Base-by-base conservation (phyloP, 2,797 vertebrate genomes). In the Sebastiscus albofasciatus region DNA sequence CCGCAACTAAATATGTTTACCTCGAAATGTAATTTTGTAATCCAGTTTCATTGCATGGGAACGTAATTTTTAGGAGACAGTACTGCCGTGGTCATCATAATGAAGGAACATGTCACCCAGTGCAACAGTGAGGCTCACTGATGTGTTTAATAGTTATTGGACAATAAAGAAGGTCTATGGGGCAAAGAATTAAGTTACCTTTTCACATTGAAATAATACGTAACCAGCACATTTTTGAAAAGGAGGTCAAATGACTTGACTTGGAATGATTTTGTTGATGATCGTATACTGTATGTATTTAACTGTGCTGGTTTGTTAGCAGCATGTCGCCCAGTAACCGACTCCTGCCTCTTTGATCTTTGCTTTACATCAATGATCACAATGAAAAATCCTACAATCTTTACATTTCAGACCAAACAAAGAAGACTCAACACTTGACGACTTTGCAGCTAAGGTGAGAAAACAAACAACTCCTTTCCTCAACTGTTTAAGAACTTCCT, bases 391-490 rank as follows among this genome's bases (percentile, higher is more conserved):
- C 0, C 60, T 5, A 4, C 27, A 8, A 55, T 46, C n/a, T 72
- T 24, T 5, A 18, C 14, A 2, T 66, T 52, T 54, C 33, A 34
- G 20, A 31, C 9, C n/a, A 65, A 71, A 71, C 22, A 59, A 77
- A 65, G 31, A 52, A 31, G 80, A 54, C 26, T 56, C 20, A 5
- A 73, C 42, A 68, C 49, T 54, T 42, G 46, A 56, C 27, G 24
- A 49, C 59, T 79, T 62, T 80, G 66, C 76, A 75, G 56, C 56
- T 39, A 22, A 71, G 46, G 65, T 75, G 76, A 81, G 58, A 85
- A 86, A 85, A 77, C 71, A 83, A 89, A 81, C 74, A 79, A 58
- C 42, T 65, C 33, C 67, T 69, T 80, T 82, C 56, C 67, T 77
- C 66, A 39, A n/a, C 49, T 52, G 52, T 36, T 77, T 77, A 67